Conservation (phyloP, 1,140 invertebrate species). For the Nephila pilipes region DNA sequence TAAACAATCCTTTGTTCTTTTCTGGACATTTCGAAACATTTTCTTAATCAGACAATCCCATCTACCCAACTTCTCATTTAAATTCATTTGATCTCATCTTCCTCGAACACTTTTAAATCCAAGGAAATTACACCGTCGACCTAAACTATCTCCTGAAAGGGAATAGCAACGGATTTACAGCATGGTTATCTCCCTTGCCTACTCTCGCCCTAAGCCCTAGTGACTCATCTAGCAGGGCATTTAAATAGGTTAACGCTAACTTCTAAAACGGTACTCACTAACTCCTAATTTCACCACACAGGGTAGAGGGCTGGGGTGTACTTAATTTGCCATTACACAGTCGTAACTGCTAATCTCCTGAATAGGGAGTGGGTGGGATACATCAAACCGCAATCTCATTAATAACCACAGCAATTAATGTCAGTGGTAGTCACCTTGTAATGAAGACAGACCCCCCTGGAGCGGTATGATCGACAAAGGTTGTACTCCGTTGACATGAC, state of each 20-base stretch:
- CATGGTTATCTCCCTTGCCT: not conserved
- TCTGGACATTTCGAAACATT: too few relatives aligned
- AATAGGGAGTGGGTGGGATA: not conserved
- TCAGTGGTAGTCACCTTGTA: slow-evolving; percentile 33
- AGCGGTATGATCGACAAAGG: slow-evolving; percentile 6
- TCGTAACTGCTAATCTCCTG: slow-evolving; percentile 37
- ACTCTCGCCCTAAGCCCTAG: not conserved
- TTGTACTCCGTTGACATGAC: not conserved
- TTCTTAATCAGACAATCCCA: too few relatives aligned
- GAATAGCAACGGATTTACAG: not conserved
- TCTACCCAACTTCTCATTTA: too few relatives aligned
- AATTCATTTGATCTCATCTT: too few relatives aligned
- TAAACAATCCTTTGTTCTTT: too few relatives aligned
- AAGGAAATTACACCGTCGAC: too few relatives aligned
- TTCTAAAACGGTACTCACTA: not conserved
- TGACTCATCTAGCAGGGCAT: not conserved
- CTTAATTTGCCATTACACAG: slow-evolving; percentile 48
- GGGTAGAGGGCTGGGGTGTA: not conserved
- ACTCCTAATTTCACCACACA: not conserved
- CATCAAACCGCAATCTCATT: slow-evolving; percentile 16
- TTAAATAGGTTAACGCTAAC: slow-evolving; percentile 24
- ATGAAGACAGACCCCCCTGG: slow-evolving; percentile 41
- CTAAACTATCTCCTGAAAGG: not conserved
- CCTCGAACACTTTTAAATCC: too few relatives aligned
- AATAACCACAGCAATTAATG: slow-evolving; percentile 61